phyloP scores from a whole-genome alignment of 2,113 vertebrate species.

The Mesitornis unicolor region DNA sequence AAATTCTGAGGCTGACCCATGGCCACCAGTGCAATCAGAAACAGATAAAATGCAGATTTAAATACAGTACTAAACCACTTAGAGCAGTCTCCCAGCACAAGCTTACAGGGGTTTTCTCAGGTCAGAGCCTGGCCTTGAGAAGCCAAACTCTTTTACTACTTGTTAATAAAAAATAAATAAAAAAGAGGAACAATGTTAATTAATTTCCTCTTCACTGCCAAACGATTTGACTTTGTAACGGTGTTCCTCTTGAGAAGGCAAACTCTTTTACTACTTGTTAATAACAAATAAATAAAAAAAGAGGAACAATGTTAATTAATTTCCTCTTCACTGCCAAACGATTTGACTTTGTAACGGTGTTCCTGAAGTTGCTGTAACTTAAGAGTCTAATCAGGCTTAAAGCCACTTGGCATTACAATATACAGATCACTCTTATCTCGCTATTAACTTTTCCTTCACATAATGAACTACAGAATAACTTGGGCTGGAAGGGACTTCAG shows the following conservation, averaged over 20 bases:
- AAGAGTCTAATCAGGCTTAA: background rate
- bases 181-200: background rate
- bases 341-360: background rate
- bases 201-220: background rate
- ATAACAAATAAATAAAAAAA: background rate
- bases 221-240: background rate
- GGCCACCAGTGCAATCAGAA: background rate
- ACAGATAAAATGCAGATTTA: constrained; percentile 26
- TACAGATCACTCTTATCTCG: background rate
- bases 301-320: background rate
- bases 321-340: background rate
- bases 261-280: background rate
- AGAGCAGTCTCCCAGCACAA: background rate
- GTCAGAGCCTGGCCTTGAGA: background rate
- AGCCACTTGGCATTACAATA: background rate
- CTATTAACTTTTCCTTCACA: background rate
- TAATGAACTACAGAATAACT: background rate
- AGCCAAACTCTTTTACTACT: background rate
- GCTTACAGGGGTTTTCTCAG: background rate
- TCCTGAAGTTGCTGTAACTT: background rate
- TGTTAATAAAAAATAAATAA: background rate
- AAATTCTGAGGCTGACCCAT: background rate
- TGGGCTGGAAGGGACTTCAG: accelerated
- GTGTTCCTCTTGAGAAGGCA: background rate
- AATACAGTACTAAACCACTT: background rate